Evolutionary conservation across 2,888 invertebrate species (phyloP).

Genomic region (Escarpia spicata): DNA sequence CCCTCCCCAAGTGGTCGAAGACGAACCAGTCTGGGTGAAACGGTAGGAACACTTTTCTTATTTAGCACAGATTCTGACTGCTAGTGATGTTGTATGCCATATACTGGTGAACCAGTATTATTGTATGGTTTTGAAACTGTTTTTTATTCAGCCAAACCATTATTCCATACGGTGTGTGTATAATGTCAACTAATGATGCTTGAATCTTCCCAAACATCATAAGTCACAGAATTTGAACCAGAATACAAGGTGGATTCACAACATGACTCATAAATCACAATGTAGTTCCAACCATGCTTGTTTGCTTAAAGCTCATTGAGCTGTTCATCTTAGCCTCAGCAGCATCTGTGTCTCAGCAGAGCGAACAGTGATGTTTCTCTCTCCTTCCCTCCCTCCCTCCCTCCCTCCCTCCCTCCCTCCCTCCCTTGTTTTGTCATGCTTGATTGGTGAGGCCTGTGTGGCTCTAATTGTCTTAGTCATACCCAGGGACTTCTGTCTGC

Average conservation of each 20-base stretch:
- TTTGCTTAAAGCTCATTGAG: no score
- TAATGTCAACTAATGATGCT: no score
- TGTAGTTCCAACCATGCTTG: no score
- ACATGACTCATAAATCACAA: neutral
- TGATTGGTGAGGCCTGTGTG: neutral
- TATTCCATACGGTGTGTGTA: no score
- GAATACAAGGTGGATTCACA: neutral
- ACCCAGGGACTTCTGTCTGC: neutral
- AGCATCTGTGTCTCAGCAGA: no score
- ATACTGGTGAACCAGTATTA: no score
- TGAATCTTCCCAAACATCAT: no score
- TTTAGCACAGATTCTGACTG: neutral
- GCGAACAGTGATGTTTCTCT: neutral
- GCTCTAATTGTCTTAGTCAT: neutral
- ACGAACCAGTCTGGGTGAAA: conserved; percentile 62
- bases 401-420: neutral
- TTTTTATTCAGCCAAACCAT: no score
- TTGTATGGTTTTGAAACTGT: no score
- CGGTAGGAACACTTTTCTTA: conserved; percentile 49
- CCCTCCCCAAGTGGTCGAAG: conserved; percentile 34
- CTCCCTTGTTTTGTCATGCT: neutral
- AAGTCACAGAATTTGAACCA: no score
- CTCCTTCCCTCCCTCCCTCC: neutral
- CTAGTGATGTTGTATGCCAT: neutral
- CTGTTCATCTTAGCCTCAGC: no score